These are phyloP conservation scores for Pasiphila rectangulata DNA, from an alignment of 2,888 invertebrate species.

Conservation along the genomic window DNA sequence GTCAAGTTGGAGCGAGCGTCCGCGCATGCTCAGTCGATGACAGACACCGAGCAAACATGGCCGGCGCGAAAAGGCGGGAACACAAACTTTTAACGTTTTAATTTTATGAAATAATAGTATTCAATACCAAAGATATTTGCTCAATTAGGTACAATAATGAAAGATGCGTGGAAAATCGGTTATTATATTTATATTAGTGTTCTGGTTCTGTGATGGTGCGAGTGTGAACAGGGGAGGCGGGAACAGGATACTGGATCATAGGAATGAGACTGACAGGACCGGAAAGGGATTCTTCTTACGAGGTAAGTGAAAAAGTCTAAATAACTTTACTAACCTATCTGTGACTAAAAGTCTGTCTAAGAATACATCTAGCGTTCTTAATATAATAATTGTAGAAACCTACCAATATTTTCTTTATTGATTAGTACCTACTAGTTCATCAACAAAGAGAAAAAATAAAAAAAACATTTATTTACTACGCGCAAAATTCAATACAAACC, in stretches of 20 bases:
- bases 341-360: too few species aligned
- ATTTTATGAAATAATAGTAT: slow-evolving; percentile 16
- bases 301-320: slow-evolving; percentile 37
- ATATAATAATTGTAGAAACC: too few species aligned
- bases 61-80: slow-evolving; percentile 56
- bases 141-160: slow-evolving; percentile 54
- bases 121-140: slow-evolving; percentile 46
- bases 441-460: too few species aligned
- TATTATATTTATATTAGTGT: slow-evolving; percentile 48
- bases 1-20: slow-evolving; percentile 32
- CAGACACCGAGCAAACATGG: slow-evolving; percentile 43
- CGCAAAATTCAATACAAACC: too few species aligned
- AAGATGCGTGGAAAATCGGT: slow-evolving; percentile 61
- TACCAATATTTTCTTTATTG: too few species aligned
- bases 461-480: too few species aligned
- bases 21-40: slow-evolving; percentile 52
- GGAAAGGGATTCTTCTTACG: slow-evolving; percentile 53
- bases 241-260: slow-evolving; percentile 30
- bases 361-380: too few species aligned
- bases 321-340: background rate
- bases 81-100: slow-evolving; percentile 16
- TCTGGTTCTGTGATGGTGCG: slow-evolving; percentile 42
- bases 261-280: slow-evolving; percentile 38
- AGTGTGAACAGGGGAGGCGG: slow-evolving; percentile 42
- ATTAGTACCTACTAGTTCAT: too few species aligned